A percentile compares a stretch with the other conserved stretches of the same genome.
Evolutionary conservation across 2,113 vertebrate genomes (phyloP).

Genomic region (Cyanistes caeruleus): DNA sequence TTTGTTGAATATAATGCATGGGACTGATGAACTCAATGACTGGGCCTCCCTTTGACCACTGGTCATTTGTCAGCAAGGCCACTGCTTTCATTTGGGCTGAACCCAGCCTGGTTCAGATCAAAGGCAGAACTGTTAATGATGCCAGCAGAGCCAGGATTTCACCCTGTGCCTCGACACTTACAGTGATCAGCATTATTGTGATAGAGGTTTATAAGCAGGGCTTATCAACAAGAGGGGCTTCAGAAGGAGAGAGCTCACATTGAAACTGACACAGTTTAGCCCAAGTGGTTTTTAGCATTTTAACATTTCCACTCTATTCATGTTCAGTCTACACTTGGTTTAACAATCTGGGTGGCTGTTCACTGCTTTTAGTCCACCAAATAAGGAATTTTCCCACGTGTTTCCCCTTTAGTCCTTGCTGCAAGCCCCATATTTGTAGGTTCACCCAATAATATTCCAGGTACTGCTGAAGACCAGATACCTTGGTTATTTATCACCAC

Average conservation of each 20-base stretch:
- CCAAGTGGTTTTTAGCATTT: background rate
- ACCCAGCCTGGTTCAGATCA: background rate
- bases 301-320: background rate
- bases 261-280: background rate
- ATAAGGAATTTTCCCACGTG: background rate
- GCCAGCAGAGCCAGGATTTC: conserved; percentile 10
- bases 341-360: background rate
- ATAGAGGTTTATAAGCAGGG: background rate
- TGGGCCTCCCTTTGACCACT: background rate
- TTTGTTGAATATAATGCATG: background rate
- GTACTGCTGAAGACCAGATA: background rate
- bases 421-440: background rate
- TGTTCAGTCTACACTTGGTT: background rate
- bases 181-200: background rate
- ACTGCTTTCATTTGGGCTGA: background rate
- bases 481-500: background rate
- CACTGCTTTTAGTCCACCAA: background rate
- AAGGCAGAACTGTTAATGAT: background rate
- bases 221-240: background rate
- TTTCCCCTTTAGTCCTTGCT: background rate
- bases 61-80: background rate
- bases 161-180: background rate
- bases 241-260: background rate
- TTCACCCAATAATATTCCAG: background rate
- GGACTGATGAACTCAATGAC: background rate